Conservation (phyloP, 2,113 vertebrate species). For the Pungitius pungitius region DNA sequence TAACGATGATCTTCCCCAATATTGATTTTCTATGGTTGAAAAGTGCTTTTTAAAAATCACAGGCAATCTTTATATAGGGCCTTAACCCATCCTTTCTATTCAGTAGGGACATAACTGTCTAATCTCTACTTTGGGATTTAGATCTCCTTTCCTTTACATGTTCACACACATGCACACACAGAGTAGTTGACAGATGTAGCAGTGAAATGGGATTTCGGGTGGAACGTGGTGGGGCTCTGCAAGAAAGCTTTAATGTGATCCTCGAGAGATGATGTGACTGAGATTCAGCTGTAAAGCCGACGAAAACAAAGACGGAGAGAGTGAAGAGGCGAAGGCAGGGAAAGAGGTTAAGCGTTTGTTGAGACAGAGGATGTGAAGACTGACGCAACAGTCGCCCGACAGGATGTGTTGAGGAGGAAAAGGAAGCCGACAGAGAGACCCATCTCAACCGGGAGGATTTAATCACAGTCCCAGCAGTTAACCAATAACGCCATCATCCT, state of each 20-base stretch:
- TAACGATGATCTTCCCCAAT: constrained; percentile 34
- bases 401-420: constrained; percentile 29
- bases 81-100: neutral
- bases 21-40: constrained; percentile 48
- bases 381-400: constrained; percentile 20
- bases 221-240: constrained; percentile 23
- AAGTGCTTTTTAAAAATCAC: constrained; percentile 25
- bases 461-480: constrained; percentile 66
- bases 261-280: constrained; percentile 48
- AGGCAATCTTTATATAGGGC: constrained; percentile 12
- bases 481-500: constrained; percentile 59
- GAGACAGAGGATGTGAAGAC: constrained; percentile 34
- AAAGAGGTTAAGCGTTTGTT: constrained; percentile 30
- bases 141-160: constrained; percentile 9
- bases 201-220: constrained; percentile 10
- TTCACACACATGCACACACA: constrained; percentile 1
- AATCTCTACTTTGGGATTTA: constrained; percentile 31
- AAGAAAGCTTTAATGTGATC: constrained; percentile 45
- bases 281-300: constrained; percentile 34
- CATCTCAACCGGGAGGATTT: constrained; percentile 50
- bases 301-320: constrained; percentile 32
- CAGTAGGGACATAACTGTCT: constrained; percentile 29
- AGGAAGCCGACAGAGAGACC: constrained; percentile 30
- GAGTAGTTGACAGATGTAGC: constrained; percentile 39
- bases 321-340: neutral